These are phyloP conservation scores for Bombus turneri DNA, from an alignment of 1,140 invertebrate species.

Conservation along the genomic window DNA sequence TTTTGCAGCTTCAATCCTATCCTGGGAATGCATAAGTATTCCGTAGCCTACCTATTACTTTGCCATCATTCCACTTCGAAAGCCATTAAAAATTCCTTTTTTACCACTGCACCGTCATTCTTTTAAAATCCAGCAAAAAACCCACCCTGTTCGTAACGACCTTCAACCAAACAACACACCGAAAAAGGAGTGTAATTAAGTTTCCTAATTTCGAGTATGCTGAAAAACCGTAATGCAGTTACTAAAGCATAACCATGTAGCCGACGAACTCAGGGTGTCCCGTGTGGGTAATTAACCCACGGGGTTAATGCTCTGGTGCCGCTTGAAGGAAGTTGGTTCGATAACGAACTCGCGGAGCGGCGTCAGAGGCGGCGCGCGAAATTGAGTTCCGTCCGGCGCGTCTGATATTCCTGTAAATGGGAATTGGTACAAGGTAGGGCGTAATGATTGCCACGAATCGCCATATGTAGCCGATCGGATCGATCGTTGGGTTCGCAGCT, in stretches of 20 bases:
- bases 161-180: background rate
- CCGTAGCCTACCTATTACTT: too few species aligned
- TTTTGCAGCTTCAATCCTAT: too few species aligned
- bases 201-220: background rate
- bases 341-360: slow-evolving; percentile 27
- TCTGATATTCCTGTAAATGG: slow-evolving; percentile 64
- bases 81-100: background rate
- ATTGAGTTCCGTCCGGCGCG: slow-evolving; percentile 33
- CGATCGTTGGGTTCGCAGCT: slow-evolving; percentile 53
- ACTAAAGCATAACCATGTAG: background rate
- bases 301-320: slow-evolving; percentile 15
- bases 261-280: background rate
- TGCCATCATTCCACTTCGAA: background rate
- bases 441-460: slow-evolving; percentile 42
- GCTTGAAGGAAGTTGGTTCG: slow-evolving; percentile 25
- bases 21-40: too few species aligned
- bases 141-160: background rate
- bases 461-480: slow-evolving; percentile 49
- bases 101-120: background rate
- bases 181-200: background rate
- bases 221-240: background rate
- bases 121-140: background rate
- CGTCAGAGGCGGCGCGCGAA: slow-evolving; percentile 20
- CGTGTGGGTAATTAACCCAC: slow-evolving; percentile 25
- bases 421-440: slow-evolving; percentile 65